Evolutionary conservation across 2,888 invertebrate genomes (phyloP).

Genomic region (Macropis europaea): DNA sequence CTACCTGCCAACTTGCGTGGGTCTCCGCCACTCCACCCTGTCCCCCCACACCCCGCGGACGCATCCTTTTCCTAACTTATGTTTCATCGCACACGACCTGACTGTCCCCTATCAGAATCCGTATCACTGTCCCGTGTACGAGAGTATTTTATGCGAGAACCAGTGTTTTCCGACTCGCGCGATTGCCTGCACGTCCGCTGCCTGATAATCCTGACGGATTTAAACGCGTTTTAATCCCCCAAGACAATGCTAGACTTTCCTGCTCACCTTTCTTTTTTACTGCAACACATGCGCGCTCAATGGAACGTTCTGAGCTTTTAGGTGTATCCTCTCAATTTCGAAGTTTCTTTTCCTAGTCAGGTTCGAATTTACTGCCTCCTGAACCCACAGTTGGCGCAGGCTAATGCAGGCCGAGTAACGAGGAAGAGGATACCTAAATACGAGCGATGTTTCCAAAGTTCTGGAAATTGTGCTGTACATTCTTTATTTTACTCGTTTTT

Average conservation of each 20-base stretch:
- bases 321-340: too few relatives aligned
- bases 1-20: slow-evolving; percentile 39
- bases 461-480: too few relatives aligned
- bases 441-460: too few relatives aligned
- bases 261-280: background rate
- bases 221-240: slow-evolving; percentile 3
- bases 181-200: background rate
- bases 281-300: too few relatives aligned
- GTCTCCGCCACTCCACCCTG: background rate
- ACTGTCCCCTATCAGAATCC: slow-evolving; percentile 51
- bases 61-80: slow-evolving; percentile 41
- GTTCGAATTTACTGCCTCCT: too few relatives aligned
- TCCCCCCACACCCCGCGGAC: background rate
- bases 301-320: too few relatives aligned
- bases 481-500: too few relatives aligned
- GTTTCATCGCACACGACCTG: slow-evolving; percentile 41
- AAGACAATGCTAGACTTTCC: background rate
- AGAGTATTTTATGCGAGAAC: slow-evolving; percentile 49
- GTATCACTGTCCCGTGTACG: slow-evolving; percentile 42
- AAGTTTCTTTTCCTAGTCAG: too few relatives aligned
- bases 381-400: too few relatives aligned
- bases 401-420: too few relatives aligned
- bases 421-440: too few relatives aligned
- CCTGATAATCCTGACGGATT: background rate
- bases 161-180: slow-evolving; percentile 4